Percentiles rank a stretch among this genome's conserved stretches.
phyloP scores from a whole-genome alignment of 2,888 invertebrate genomes.

The Apocheima hispidaria region DNA sequence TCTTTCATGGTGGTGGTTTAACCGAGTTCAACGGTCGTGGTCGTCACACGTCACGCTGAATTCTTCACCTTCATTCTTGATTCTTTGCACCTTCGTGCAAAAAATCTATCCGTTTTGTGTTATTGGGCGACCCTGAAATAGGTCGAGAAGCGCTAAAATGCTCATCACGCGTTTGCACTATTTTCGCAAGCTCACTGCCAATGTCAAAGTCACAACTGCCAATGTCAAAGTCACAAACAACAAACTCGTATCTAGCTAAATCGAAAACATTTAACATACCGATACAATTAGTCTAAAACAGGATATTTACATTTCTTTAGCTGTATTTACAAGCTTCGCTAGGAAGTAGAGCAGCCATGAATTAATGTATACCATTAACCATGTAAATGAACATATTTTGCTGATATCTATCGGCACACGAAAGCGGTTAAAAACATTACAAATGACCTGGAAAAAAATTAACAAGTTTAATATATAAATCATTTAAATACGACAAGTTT shows the following conservation, averaged over 20 bases:
- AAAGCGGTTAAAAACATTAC: conserved; percentile 23
- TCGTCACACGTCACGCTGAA: conserved; percentile 22
- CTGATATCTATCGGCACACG: conserved; percentile 36
- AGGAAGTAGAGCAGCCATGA: conserved; percentile 33
- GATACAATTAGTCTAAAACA: conserved; percentile 17
- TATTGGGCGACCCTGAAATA: conserved; percentile 55
- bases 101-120: conserved; percentile 52
- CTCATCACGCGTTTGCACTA: conserved; percentile 23
- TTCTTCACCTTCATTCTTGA: conserved; percentile 53
- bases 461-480: conserved; percentile 30
- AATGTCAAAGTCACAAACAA: conserved; percentile 27
- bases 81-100: conserved; percentile 39
- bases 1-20: not conserved
- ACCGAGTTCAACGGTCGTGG: conserved; percentile 35
- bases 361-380: conserved; percentile 32
- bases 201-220: conserved; percentile 27
- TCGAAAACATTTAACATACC: conserved; percentile 21
- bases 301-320: conserved; percentile 15
- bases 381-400: conserved; percentile 35
- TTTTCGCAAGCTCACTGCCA: conserved; percentile 35
- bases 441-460: conserved; percentile 14
- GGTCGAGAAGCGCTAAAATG: conserved; percentile 46
- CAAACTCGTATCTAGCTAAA: conserved; percentile 14
- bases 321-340: conserved; percentile 23
- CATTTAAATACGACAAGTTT: conserved; percentile 22